phyloP scores from a whole-genome alignment of 2,113 vertebrate species.

The Myodes glareolus region DNA sequence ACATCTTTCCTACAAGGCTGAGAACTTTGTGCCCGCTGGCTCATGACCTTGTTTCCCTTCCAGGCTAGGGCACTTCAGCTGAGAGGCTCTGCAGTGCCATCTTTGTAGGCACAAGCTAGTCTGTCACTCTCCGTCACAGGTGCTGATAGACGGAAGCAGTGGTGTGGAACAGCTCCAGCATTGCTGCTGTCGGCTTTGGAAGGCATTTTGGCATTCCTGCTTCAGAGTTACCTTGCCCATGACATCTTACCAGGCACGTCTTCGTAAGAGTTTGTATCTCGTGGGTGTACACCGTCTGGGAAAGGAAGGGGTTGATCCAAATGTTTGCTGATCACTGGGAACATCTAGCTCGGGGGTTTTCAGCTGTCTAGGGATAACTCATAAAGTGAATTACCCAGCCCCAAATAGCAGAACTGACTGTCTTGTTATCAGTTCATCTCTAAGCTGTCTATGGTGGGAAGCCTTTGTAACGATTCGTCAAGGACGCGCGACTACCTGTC shows the following conservation, averaged over 20 bases:
- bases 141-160: neutral
- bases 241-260: conserved; percentile 5
- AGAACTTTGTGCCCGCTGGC: neutral
- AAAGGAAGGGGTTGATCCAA: neutral
- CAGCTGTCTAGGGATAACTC: neutral
- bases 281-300: neutral
- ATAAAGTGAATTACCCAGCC: neutral
- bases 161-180: neutral
- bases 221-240: conserved; percentile 46
- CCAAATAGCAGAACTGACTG: neutral
- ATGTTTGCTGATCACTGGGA: neutral
- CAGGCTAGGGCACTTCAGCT: neutral
- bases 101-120: neutral
- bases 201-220: conserved; percentile 44
- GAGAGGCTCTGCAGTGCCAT: neutral
- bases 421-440: neutral
- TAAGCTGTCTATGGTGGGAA: neutral
- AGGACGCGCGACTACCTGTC: neutral
- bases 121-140: neutral
- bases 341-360: conserved; percentile 7
- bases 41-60: neutral
- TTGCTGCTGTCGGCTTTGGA: conserved; percentile 17
- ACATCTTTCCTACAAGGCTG: neutral
- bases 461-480: neutral
- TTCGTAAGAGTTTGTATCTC: conserved; percentile 31